Evolutionary conservation across 2,113 vertebrate species (phyloP).

Genomic region (Phylloscopus trochiloides): DNA sequence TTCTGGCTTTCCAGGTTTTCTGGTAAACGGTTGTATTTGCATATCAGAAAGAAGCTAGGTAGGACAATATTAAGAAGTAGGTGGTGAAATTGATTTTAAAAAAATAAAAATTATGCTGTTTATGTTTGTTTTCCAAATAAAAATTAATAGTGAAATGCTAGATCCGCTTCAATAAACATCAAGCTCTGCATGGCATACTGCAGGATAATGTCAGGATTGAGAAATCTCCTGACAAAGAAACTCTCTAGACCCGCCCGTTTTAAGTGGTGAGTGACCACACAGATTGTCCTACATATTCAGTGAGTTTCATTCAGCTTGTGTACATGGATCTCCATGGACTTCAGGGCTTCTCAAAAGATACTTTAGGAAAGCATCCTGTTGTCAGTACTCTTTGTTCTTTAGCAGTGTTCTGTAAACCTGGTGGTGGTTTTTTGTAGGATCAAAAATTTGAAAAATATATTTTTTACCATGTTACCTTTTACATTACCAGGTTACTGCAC

Average conservation of each 20-base stretch:
- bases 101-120: not conserved
- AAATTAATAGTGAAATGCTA: not conserved
- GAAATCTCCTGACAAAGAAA: not conserved
- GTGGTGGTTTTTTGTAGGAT: not conserved
- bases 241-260: not conserved
- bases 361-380: not conserved
- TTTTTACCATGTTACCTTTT: not conserved
- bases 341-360: not conserved
- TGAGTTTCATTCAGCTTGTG: not conserved
- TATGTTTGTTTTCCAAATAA: not conserved
- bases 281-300: not conserved
- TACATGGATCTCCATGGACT: not conserved
- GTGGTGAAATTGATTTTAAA: not conserved
- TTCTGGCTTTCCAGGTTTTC: not conserved
- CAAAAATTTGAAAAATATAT: not conserved
- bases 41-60: not conserved
- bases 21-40: not conserved
- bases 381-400: not conserved
- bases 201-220: not conserved
- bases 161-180: not conserved
- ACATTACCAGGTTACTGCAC: not conserved
- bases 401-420: not conserved
- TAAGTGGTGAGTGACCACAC: not conserved
- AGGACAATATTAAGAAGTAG: not conserved
- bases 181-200: not conserved